Conservation (phyloP, 2,113 vertebrate species). For the Taurulus bubalis region DNA sequence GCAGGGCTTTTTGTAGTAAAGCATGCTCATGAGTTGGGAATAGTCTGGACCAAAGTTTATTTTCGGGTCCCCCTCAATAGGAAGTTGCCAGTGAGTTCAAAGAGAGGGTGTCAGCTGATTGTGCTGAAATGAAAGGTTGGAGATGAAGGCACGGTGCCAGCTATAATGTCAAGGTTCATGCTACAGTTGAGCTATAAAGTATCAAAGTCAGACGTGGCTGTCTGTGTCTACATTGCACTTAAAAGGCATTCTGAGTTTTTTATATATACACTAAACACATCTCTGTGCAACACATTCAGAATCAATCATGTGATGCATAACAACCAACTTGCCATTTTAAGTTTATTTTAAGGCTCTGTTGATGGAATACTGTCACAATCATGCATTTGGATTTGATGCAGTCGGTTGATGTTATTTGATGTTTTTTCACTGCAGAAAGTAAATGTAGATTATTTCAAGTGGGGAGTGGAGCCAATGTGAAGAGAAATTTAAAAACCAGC, state of each 20-base stretch:
- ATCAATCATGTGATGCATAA: conserved; percentile 42
- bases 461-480: neutral
- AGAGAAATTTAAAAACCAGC: neutral
- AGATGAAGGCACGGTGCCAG: conserved; percentile 40
- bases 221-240: conserved; percentile 41
- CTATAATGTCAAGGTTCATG: conserved; percentile 69
- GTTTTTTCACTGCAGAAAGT: conserved; percentile 4
- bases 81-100: conserved; percentile 66
- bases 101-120: conserved; percentile 75
- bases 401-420: neutral
- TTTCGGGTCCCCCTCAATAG: conserved; percentile 60
- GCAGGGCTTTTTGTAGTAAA: conserved; percentile 45
- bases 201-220: conserved; percentile 58
- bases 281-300: conserved; percentile 15
- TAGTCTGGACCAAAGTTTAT: conserved; percentile 57
- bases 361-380: conserved; percentile 8
- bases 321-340: conserved; percentile 20
- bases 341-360: neutral
- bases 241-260: conserved; percentile 26
- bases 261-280: conserved; percentile 9
- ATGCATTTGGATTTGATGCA: conserved; percentile 3
- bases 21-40: conserved; percentile 34
- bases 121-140: conserved; percentile 74
- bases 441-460: conserved; percentile 16
- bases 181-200: conserved; percentile 47